These are phyloP conservation scores for Luscinia luscinia DNA, from an alignment of 2,797 vertebrate genomes.

Conservation along the genomic window DNA sequence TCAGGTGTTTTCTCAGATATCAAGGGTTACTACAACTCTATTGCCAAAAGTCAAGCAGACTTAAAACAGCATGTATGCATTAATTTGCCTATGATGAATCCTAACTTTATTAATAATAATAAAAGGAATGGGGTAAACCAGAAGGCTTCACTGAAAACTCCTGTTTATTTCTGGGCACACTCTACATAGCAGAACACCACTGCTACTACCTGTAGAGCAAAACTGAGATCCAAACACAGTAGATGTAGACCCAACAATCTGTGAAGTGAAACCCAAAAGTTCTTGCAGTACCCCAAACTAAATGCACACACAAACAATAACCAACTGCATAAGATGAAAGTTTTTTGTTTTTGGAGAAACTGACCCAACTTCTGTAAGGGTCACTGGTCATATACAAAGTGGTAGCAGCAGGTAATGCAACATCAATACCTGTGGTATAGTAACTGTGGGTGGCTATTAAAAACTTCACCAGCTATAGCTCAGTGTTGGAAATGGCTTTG, in stretches of 20 bases:
- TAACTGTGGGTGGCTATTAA: not conserved
- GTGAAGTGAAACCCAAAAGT: not conserved
- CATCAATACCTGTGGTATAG: not conserved
- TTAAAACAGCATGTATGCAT: not conserved
- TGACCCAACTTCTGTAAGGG: not conserved
- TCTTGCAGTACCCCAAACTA: not conserved
- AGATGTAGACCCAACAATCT: not conserved
- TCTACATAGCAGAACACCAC: not conserved
- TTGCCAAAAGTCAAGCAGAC: not conserved
- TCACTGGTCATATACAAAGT: fast-evolving
- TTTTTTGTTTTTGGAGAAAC: not conserved
- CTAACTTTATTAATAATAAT: not conserved
- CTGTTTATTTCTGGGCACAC: not conserved
- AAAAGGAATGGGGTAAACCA: not conserved
- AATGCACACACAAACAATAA: not conserved
- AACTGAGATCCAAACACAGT: not conserved
- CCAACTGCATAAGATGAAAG: not conserved
- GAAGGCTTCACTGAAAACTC: not conserved
- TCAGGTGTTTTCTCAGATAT: not conserved
- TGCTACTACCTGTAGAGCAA: not conserved
- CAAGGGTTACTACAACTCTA: not conserved
- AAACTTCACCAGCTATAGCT: not conserved
- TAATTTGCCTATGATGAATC: not conserved
- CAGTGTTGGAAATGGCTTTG: not conserved
- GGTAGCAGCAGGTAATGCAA: not conserved